phyloP scores from a whole-genome alignment of 2,888 invertebrate species.

The Gnatocerus cornutus region DNA sequence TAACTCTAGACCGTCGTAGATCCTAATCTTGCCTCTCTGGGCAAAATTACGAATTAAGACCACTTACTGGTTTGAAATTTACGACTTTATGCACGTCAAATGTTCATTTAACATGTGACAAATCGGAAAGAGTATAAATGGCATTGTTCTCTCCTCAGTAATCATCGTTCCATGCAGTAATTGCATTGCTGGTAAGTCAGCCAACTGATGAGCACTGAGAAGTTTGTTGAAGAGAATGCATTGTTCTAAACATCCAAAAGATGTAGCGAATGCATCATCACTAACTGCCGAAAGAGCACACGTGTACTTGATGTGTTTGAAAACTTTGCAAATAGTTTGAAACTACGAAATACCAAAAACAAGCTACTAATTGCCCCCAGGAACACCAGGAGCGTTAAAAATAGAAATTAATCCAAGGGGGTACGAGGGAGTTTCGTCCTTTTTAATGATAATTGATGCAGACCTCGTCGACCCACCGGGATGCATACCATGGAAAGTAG shows the following conservation, averaged over 20 bases:
- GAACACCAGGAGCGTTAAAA: slow-evolving; percentile 14
- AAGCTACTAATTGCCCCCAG: slow-evolving; percentile 35
- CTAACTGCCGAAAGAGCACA: slow-evolving; percentile 30
- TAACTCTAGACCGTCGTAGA: slow-evolving; percentile 24
- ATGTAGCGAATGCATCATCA: slow-evolving; percentile 37
- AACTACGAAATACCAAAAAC: slow-evolving; percentile 35
- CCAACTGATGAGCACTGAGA: slow-evolving; percentile 8
- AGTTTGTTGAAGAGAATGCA: slow-evolving; percentile 30
- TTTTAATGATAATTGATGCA: slow-evolving; percentile 42
- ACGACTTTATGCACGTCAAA: slow-evolving; percentile 10
- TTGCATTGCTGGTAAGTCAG: slow-evolving; percentile 16
- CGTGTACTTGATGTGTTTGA: slow-evolving; percentile 39
- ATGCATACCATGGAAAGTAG: slow-evolving; percentile 36
- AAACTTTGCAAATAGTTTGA: slow-evolving; percentile 32
- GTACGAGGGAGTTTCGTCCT: slow-evolving; percentile 16
- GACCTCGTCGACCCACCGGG: slow-evolving; percentile 24
- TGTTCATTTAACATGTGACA: not conserved
- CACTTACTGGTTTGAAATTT: slow-evolving; percentile 37
- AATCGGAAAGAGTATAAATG: slow-evolving; percentile 3
- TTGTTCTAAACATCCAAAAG: slow-evolving; percentile 20
- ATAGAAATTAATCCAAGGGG: slow-evolving; percentile 33
- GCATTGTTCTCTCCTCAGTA: slow-evolving; percentile 13
- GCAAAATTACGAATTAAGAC: slow-evolving; percentile 33
- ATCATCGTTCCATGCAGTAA: slow-evolving; percentile 11
- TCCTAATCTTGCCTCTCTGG: slow-evolving; percentile 27